Conservation (phyloP, 2,113 vertebrate species). For the Grantiella picta region DNA sequence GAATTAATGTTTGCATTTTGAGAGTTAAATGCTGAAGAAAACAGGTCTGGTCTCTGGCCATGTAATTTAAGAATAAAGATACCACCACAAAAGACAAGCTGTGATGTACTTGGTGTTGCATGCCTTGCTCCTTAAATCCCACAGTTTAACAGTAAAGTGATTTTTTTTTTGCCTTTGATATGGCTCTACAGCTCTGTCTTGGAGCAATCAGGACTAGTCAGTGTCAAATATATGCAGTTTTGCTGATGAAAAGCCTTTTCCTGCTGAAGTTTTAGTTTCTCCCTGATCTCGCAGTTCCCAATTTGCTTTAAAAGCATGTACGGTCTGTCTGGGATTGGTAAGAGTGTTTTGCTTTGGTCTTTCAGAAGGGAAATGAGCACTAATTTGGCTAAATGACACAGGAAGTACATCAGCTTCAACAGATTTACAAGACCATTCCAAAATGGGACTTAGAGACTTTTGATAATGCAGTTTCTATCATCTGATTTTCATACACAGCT, state of each 20-base stretch:
- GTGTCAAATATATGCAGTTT: background rate
- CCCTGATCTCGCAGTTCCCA: background rate
- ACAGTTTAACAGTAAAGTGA: background rate
- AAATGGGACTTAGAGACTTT: background rate
- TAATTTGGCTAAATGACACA: background rate
- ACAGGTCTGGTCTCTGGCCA: background rate
- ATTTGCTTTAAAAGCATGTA: background rate
- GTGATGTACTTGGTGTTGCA: background rate
- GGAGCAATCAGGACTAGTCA: background rate
- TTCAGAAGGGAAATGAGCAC: background rate
- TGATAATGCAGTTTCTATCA: background rate
- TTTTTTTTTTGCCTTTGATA: background rate
- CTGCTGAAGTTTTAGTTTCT: background rate
- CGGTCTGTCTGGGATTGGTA: background rate
- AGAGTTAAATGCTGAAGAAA: background rate
- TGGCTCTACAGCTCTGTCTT: background rate
- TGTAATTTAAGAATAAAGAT: background rate
- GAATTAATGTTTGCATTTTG: background rate
- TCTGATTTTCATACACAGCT: background rate
- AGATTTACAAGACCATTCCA: background rate
- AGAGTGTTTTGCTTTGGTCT: background rate
- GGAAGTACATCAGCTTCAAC: background rate
- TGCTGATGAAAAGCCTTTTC: background rate
- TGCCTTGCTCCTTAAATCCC: background rate
- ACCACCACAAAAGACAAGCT: background rate